Evolutionary conservation across 2,797 vertebrate species (phyloP).

Genomic region (Pteronotus mesoamericanus): DNA sequence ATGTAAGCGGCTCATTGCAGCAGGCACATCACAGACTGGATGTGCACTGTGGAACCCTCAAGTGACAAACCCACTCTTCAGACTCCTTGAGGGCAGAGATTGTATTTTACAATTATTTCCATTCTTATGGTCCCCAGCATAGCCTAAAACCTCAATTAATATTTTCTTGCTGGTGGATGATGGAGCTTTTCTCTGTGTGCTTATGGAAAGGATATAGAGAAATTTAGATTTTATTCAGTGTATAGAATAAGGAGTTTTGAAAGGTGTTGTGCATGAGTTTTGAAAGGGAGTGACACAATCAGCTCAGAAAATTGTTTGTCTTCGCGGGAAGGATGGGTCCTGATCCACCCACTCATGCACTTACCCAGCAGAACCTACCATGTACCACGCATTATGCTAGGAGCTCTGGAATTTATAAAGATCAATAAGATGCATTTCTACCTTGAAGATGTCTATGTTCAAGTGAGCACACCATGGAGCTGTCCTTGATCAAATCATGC

Average conservation of each 20-base stretch:
- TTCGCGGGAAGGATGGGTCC: not conserved
- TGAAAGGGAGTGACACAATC: not conserved
- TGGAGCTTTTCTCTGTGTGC: not conserved
- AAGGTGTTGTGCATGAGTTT: not conserved
- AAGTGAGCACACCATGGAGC: not conserved
- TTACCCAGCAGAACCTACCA: not conserved
- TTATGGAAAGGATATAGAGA: not conserved
- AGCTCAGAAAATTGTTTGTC: not conserved
- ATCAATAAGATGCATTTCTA: not conserved
- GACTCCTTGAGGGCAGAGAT: not conserved
- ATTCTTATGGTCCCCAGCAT: not conserved
- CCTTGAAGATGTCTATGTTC: not conserved
- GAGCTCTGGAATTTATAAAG: not conserved
- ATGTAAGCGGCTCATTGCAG: not conserved
- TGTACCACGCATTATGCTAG: not conserved
- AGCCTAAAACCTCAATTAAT: not conserved
- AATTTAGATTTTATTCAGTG: not conserved
- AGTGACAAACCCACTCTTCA: not conserved
- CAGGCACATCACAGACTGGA: not conserved
- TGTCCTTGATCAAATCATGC: not conserved
- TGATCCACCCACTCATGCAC: not conserved
- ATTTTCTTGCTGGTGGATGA: not conserved
- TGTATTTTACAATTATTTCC: not conserved
- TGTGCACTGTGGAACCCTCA: rapidly evolving
- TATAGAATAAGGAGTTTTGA: not conserved